Evolutionary conservation across 2,888 invertebrate genomes (phyloP).

Genomic region (Gastracanthus pulcherrimus): DNA sequence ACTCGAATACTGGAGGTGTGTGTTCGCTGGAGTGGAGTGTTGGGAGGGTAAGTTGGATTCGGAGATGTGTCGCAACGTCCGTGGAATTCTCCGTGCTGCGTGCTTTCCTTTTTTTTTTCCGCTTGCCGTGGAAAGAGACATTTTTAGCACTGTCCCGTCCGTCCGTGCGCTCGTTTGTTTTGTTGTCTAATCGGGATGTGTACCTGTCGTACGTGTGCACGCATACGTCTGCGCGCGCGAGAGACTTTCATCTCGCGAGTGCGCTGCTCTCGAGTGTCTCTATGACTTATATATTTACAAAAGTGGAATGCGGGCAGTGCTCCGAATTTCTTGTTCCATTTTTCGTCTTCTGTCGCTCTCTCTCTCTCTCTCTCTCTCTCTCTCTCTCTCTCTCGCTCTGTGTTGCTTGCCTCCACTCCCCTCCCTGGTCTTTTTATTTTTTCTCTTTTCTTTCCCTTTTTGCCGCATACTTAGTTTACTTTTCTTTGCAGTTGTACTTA

Average conservation of each 20-base stretch:
- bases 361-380: constrained; percentile 2
- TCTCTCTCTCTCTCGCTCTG: constrained; percentile 2
- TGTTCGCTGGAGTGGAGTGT: too few species aligned
- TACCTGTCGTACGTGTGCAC: neutral
- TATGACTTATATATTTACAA: constrained; percentile 45
- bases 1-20: too few species aligned
- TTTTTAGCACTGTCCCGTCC: neutral
- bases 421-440: neutral
- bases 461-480: neutral
- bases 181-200: neutral
- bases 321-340: constrained; percentile 52
- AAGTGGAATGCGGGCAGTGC: constrained; percentile 50
- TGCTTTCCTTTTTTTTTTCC: neutral
- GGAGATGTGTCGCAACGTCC: too few species aligned
- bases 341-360: constrained; percentile 38
- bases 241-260: neutral
- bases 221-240: neutral
- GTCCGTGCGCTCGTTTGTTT: neutral
- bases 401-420: neutral
- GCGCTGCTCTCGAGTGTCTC: too few species aligned
- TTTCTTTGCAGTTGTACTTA: neutral
- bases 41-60: too few species aligned
- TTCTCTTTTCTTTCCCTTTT: neutral
- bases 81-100: neutral
- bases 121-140: too few species aligned